phyloP scores from a whole-genome alignment of 2,888 invertebrate genomes.

The Eupelmus urozonus region DNA sequence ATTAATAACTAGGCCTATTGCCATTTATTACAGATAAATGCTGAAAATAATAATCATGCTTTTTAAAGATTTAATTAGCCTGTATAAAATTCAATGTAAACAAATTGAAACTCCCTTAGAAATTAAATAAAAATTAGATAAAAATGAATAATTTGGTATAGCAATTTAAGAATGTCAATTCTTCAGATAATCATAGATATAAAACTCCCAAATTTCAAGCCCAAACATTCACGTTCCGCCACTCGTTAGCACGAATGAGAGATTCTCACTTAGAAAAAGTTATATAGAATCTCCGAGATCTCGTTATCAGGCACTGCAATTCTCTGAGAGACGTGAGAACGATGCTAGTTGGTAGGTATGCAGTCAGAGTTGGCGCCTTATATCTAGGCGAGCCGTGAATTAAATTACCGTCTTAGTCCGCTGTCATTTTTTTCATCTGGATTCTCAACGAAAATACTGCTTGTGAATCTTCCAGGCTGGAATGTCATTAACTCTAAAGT shows the following conservation, averaged over 20 bases:
- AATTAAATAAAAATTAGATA: no score
- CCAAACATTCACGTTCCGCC: constrained; percentile 1
- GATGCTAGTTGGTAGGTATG: not conserved
- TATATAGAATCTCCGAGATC: constrained; percentile 21
- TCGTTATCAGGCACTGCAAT: not conserved
- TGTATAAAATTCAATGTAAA: no score
- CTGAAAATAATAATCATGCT: no score
- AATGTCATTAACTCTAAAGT: constrained; percentile 6
- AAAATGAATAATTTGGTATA: no score
- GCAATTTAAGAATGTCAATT: no score
- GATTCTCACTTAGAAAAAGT: constrained; percentile 26
- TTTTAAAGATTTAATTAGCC: no score
- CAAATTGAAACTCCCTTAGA: no score
- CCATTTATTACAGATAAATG: no score
- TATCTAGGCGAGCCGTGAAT: constrained; percentile 22
- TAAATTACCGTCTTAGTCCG: constrained; percentile 30
- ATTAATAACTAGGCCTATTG: no score
- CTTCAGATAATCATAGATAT: not conserved
- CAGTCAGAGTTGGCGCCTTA: not conserved
- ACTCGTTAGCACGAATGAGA: constrained; percentile 15
- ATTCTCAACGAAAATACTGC: not conserved
- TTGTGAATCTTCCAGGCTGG: not conserved
- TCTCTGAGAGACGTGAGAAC: constrained; percentile 24
- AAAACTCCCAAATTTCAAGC: not conserved
- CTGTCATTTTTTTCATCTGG: constrained; percentile 13